These are phyloP conservation scores for Sarcophaga bullata DNA, from an alignment of 1,140 invertebrate species.

Conservation along the genomic window DNA sequence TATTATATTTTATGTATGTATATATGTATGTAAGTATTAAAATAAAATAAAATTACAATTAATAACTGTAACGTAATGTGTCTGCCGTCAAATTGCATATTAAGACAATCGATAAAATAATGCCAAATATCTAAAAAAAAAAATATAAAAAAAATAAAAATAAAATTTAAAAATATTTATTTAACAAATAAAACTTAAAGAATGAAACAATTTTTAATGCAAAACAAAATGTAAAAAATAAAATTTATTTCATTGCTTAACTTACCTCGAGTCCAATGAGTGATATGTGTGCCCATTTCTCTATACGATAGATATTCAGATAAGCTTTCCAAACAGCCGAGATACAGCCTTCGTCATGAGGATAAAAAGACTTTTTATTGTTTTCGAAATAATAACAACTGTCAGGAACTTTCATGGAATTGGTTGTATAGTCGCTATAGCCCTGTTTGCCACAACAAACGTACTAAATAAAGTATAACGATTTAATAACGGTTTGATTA, in stretches of 20 bases:
- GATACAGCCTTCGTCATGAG: conserved; percentile 54
- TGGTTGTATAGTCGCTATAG: conserved; percentile 50
- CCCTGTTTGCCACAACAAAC: conserved; percentile 56
- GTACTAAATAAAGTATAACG: conserved; percentile 46
- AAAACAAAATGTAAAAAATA: background rate
- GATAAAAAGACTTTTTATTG: conserved; percentile 53
- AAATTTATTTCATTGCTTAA: background rate
- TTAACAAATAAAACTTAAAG: background rate
- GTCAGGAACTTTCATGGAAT: conserved; percentile 50
- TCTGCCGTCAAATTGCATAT: conserved; percentile 59
- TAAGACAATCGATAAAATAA: conserved; percentile 54
- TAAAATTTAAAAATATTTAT: background rate
- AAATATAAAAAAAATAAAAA: conserved; percentile 39
- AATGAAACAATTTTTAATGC: background rate
- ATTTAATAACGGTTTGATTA: background rate
- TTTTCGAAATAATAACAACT: conserved; percentile 56
- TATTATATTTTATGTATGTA: no score
- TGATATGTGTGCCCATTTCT: conserved; percentile 53
- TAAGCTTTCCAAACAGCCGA: conserved; percentile 52
- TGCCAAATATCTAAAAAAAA: conserved; percentile 52
- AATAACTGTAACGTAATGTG: conserved; percentile 56
- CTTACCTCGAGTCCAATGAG: conserved; percentile 59
- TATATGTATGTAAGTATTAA: no score
- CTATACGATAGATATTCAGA: conserved; percentile 53
- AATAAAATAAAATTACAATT: background rate